Evolutionary conservation across 2,888 invertebrate species (phyloP), one percentile per base, ranked within the genome.

Genomic region (Caenorhabditis virilis): DNA sequence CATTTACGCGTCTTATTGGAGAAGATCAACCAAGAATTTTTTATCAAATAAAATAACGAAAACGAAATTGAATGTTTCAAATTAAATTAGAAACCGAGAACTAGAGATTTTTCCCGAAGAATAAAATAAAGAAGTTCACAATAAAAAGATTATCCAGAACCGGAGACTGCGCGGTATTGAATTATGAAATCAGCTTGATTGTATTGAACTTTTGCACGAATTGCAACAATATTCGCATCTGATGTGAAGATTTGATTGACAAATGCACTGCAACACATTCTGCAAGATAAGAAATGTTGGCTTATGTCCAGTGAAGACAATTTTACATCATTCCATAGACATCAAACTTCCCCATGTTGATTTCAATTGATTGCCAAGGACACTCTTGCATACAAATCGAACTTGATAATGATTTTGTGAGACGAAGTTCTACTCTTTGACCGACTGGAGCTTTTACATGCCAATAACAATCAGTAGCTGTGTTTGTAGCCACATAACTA

Each of bases 371-470:
- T 16, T 59, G 61, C 67, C 67, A 67, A 15, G 58, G 67, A 52
- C 67, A 67, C 9, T 54, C 54, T 49, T 62, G 49, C 48, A 62
- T 55, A 30, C 67, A 67, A 38, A 57, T 66, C 2, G 65, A 42
- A 2, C 57, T 35, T 51, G 43, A 18, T 26, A 43, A 54, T 2
- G 58, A 43, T 9, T 15, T 23, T 3, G 47, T 51, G 46, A 64
- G 22, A 23, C 48, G 35, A 27, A 64, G 41, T 20, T 55, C 51
- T 0, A 65, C 26, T 35, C 49, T 46, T 20, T 59, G 52, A 30
- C 59, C 59, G 9, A 22, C 33, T 6, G 51, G 47, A 0, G 64
- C 59, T 22, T 70, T 56, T 9, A 70, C 56, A 26, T 61, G 58
- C 70, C 70, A 70, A 33, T 52, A 67, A 33, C 70, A 70, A 23